Conservation (phyloP, 1,140 invertebrate species). For the Sitobion miscanthi region DNA sequence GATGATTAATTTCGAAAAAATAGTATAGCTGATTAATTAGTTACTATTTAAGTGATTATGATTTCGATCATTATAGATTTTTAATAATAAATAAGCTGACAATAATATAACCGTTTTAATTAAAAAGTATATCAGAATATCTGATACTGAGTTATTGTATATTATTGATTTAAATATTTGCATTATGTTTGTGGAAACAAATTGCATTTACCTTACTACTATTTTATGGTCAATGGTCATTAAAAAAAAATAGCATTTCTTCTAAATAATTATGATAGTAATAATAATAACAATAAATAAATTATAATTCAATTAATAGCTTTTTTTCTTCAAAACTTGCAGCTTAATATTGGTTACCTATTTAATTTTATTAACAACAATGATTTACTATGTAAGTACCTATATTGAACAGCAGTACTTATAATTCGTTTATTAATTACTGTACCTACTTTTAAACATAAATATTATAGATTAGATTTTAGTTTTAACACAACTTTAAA, state of each 20-base stretch:
- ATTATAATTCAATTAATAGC: too few relatives aligned
- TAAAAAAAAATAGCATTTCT: neutral
- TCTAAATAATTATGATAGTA: neutral
- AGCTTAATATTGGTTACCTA: neutral
- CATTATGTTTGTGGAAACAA: neutral
- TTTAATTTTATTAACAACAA: neutral
- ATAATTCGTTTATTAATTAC: neutral
- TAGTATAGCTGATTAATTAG: neutral
- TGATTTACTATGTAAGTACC: too few relatives aligned
- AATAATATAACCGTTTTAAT: neutral
- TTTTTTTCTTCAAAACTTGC: neutral
- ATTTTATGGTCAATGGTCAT: too few relatives aligned
- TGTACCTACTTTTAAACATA: too few relatives aligned
- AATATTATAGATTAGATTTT: neutral
- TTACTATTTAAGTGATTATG: neutral
- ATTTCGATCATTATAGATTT: neutral
- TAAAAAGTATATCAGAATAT: too few relatives aligned
- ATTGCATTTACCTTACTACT: neutral
- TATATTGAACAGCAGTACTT: neutral
- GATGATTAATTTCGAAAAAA: neutral
- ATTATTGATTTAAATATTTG: neutral
- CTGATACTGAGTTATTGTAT: neutral
- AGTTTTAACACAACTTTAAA: neutral
- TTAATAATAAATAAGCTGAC: slow-evolving; percentile 16
- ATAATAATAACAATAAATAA: neutral